Evolutionary conservation across 30 jellyfish, hydroid and myxozoan genomes (phyloP), one percentile per base, ranked within the genome.

Genomic region (Chironex yamaguchii): DNA sequence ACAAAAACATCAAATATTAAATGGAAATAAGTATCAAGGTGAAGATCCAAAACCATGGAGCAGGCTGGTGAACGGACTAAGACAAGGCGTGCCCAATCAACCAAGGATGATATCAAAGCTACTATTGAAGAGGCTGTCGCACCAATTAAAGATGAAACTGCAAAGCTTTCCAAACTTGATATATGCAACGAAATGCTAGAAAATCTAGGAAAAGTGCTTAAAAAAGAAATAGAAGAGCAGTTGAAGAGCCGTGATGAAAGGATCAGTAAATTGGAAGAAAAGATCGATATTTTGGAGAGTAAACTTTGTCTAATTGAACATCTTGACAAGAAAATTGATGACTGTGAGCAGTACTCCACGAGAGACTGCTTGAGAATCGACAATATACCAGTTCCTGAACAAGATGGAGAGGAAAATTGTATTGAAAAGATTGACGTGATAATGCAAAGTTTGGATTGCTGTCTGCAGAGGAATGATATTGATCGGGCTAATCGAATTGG

Each of bases 401-500:
- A 75, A 0, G 88, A 62, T 36, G 76, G 76, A 49, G 58, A 50
- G 42, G 88, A 49, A 35, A 25, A 49, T 49, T 51, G 76, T 33
- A 28, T 26, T 26, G 33, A 51, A 30, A 75, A 49, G 33, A 62
- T 49, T 0, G 33, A 75, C 14, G 48, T 25, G 52, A 49, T 75
- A 4, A 49, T 75, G 76, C 52, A 75, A 0, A 65, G 58, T 27
- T 29, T 51, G 73, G 34, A 75, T 36, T 75, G 88, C 58, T 76
- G 88, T 36, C 76, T 75, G 88, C 27, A 49, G 52, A 76, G 65
- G 9, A 77, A 75, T 51, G 76, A 49, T 1, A 62, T 79, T 21
- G 82, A 79, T 53, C 29, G 73, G 1, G 82, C 90, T 0, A 86
- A 83, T 34, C 81, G 77, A 22, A 83, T 83, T 49, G 82, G 93